A percentile compares a stretch with the other conserved stretches of the same genome.
Evolutionary conservation across 2,797 vertebrate genomes (phyloP).

Genomic region (Lycodopsis pacificus): DNA sequence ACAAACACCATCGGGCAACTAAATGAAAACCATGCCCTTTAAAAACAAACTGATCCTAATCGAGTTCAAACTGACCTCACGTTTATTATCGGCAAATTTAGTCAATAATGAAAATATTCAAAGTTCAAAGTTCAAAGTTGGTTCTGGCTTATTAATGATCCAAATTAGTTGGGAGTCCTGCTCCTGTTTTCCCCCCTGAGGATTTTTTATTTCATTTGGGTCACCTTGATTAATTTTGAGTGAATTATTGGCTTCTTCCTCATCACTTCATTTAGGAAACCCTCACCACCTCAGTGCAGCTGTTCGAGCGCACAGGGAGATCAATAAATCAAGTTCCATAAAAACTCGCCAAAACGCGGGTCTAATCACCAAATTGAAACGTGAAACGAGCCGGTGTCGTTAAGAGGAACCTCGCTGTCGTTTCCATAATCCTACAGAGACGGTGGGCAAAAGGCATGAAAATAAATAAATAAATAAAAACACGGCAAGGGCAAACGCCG

Average conservation of each 20-base stretch:
- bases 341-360: constrained; percentile 59
- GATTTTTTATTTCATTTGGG: constrained; percentile 37
- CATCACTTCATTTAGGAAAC: constrained; percentile 33
- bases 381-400: constrained; percentile 64
- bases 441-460: constrained; percentile 11
- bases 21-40: too few species aligned
- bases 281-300: constrained; percentile 44
- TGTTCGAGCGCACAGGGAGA: constrained; percentile 47
- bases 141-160: constrained; percentile 16
- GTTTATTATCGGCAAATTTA: too few species aligned
- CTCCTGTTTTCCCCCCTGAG: constrained; percentile 2
- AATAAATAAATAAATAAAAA: neutral
- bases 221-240: constrained; percentile 62
- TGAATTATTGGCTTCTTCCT: constrained; percentile 47
- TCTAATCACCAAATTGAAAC: constrained; percentile 79
- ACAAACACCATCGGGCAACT: too few species aligned
- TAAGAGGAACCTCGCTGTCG: constrained; percentile 54
- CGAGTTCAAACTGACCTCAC: too few species aligned
- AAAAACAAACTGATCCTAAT: too few species aligned
- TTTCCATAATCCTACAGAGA: constrained; percentile 73
- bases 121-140: neutral
- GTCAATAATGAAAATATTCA: too few species aligned
- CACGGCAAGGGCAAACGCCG: constrained; percentile 61
- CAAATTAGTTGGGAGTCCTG: neutral
- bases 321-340: constrained; percentile 75